Percentiles rank a stretch among this genome's conserved stretches.
phyloP scores from a whole-genome alignment of 2,113 vertebrate species.

The Zosterops lateralis region DNA sequence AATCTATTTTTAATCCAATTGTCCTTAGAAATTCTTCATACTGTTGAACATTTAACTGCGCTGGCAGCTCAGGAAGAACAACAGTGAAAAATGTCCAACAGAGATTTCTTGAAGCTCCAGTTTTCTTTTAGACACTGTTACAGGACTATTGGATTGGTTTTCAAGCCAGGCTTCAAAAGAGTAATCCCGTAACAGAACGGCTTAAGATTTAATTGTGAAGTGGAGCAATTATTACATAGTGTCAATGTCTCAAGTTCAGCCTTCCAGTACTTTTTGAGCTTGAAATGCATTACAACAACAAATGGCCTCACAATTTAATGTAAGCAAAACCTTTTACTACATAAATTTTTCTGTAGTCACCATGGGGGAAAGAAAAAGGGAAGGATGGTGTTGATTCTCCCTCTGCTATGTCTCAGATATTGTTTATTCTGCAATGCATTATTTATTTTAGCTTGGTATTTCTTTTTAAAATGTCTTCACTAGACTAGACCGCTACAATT shows the following conservation, averaged over 20 bases:
- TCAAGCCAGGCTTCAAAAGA: not conserved
- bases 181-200: not conserved
- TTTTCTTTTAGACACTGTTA: not conserved
- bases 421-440: slow-evolving; percentile 36
- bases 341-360: slow-evolving; percentile 18
- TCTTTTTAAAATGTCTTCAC: slow-evolving; percentile 12
- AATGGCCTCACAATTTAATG: not conserved
- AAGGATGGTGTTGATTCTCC: not conserved
- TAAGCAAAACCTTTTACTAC: slow-evolving; percentile 4
- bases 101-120: not conserved
- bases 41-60: not conserved
- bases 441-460: slow-evolving; percentile 45
- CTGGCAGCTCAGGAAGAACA: not conserved
- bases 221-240: not conserved
- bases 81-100: not conserved
- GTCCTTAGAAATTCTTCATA: not conserved
- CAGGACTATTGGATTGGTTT: not conserved
- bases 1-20: not conserved
- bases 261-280: not conserved
- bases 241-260: not conserved
- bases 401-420: not conserved
- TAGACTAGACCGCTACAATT: not conserved
- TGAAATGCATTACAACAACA: not conserved
- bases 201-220: not conserved
- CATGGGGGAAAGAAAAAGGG: not conserved